Evolutionary conservation across 2,113 vertebrate genomes (phyloP).

Genomic region (Rhinopomastus cyanomelas): DNA sequence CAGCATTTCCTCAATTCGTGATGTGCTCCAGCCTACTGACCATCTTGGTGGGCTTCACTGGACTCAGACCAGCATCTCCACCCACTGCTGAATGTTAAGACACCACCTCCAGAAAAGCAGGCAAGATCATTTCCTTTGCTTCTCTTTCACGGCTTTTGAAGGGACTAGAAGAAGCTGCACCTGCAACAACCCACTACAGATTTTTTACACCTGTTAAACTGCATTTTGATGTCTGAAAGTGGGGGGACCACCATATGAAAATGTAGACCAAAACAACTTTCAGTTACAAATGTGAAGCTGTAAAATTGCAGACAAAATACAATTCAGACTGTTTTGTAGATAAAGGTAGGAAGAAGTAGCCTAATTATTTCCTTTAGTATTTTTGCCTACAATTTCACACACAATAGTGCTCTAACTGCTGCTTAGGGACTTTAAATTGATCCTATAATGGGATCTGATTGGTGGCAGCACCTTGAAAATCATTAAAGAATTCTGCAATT

Average conservation of each 20-base stretch:
- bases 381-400: neutral
- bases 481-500: conserved; percentile 4
- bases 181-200: neutral
- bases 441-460: neutral
- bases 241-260: neutral
- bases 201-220: neutral
- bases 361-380: neutral
- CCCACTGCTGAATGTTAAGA: neutral
- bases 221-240: neutral
- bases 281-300: neutral
- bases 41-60: neutral
- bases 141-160: neutral
- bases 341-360: neutral
- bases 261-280: neutral
- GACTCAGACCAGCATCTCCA: neutral
- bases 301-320: neutral
- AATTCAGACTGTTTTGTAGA: neutral
- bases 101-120: neutral
- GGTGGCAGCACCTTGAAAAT: neutral
- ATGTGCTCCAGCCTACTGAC: neutral
- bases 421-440: neutral
- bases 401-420: neutral
- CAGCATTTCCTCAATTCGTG: neutral
- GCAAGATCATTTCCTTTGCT: neutral
- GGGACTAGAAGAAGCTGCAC: neutral